These are phyloP conservation scores for Polylopha cassiicola DNA, from an alignment of 2,888 invertebrate species.

Conservation along the genomic window DNA sequence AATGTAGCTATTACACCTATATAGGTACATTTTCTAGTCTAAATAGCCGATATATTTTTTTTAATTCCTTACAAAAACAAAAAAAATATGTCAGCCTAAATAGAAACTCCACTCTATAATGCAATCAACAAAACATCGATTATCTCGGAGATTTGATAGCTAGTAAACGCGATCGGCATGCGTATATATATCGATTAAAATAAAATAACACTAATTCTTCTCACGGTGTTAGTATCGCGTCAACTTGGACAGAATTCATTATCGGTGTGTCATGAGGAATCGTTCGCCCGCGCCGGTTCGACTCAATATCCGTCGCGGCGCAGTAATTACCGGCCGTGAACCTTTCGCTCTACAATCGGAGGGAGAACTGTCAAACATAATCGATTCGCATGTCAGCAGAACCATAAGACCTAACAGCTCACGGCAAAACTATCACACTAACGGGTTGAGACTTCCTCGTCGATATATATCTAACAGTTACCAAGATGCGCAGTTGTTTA, in stretches of 20 bases:
- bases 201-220: conserved; percentile 46
- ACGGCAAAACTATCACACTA: conserved; percentile 49
- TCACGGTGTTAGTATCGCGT: conserved; percentile 47
- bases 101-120: no score
- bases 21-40: no score
- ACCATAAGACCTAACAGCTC: conserved; percentile 42
- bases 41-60: no score
- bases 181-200: conserved; percentile 46
- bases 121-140: conserved; percentile 6
- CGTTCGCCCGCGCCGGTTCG: conserved; percentile 29
- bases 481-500: no score
- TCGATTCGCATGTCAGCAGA: conserved; percentile 60
- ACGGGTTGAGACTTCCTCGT: conserved; percentile 49
- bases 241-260: conserved; percentile 68
- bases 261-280: conserved; percentile 54
- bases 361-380: conserved; percentile 65
- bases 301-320: conserved; percentile 42
- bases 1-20: no score
- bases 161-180: conserved; percentile 23
- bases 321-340: conserved; percentile 55
- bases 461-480: conserved; percentile 37
- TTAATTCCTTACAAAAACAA: no score
- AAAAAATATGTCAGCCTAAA: no score
- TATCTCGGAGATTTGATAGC: conserved; percentile 6
- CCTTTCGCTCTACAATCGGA: conserved; percentile 54